Evolutionary conservation across 2,888 invertebrate species (phyloP).

Genomic region (Drosophila anceps): DNA sequence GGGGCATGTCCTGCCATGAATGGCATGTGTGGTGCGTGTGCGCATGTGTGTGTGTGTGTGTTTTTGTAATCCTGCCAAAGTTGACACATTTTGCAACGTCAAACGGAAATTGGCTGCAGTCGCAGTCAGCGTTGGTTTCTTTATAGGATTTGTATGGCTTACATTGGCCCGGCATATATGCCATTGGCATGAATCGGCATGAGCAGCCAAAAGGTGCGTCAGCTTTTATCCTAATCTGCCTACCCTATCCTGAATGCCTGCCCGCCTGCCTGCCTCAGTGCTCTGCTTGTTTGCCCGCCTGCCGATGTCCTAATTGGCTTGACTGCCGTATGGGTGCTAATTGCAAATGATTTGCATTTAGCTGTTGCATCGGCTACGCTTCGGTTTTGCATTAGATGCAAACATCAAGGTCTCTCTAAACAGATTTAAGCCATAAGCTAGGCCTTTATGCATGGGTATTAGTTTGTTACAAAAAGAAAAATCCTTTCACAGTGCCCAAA

Average conservation of each 20-base stretch:
- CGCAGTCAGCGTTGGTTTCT: constrained; percentile 55
- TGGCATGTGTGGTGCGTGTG: constrained; percentile 18
- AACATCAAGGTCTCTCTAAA: constrained; percentile 10
- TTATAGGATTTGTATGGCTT: constrained; percentile 62
- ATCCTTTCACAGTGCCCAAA: not conserved
- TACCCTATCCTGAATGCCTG: not conserved
- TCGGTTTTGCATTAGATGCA: constrained; percentile 17
- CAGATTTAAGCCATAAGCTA: constrained; percentile 21
- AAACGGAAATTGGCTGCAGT: constrained; percentile 75
- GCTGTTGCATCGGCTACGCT: constrained; percentile 44
- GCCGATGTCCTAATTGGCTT: constrained; percentile 56
- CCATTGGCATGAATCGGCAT: constrained; percentile 25
- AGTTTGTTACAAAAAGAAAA: not conserved
- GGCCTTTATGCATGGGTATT: not conserved
- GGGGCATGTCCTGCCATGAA: constrained; percentile 29
- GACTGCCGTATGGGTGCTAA: constrained; percentile 49
- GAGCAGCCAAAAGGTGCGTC: constrained; percentile 39
- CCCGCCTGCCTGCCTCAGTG: not conserved
- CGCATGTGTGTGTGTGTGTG: constrained; percentile 37
- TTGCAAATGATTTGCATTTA: constrained; percentile 63
- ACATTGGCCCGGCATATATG: constrained; percentile 39
- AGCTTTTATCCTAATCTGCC: constrained; percentile 8
- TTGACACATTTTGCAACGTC: constrained; percentile 75
- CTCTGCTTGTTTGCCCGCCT: not conserved
- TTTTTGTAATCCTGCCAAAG: constrained; percentile 71